Evolutionary conservation across 2,888 invertebrate genomes (phyloP), one percentile per base, ranked within the genome.

Genomic region (Limnephilus lunatus): DNA sequence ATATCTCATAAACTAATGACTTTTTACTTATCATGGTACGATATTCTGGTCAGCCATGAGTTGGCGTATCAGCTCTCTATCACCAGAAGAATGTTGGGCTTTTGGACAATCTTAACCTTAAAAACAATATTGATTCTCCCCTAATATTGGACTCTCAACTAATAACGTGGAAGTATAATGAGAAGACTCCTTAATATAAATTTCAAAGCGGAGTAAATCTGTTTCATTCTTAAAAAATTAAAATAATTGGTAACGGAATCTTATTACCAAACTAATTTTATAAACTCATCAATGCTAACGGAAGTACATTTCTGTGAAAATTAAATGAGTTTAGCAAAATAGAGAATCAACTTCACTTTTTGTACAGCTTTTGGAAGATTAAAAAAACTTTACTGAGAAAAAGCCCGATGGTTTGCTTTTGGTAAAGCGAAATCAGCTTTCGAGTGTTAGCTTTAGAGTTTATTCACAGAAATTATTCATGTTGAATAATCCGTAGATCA

Each of bases 391-490:
- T 1, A 2, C 68, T 9, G 68, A 68, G 68, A 25, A 68, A 68
- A 68, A n/a, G 25, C 68, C 68, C n/a, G 25, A 25, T n/a, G 68
- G 25, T 80, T 80, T 25, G 88, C 80, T 32, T 80, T 88, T 80
- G 68, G 35, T 80, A 53, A 88, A 31, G 30, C 48, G 68, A 68
- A 30, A 30, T 39, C 31, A 68, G 88, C 88, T 88, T 53, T 88
- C 48, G 68, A 88, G 35, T 88, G 25, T 80, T n/a, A n/a, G n/a
- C n/a, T n/a, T 80, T 80, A 19, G 68, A 68, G 35, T 80, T 88
- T 31, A 68, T 80, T 88, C 31, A 35, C 14, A n/a, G 44, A 86
- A 86, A 39, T 86, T 86, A 86, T 86, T 86, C 44, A 86, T 86
- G 30, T 30, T 11, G 86, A 83, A 35, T 83, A 35, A 35, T 32